Evolutionary conservation across 1,140 invertebrate species (phyloP).

Genomic region (Saccostrea glomerata): DNA sequence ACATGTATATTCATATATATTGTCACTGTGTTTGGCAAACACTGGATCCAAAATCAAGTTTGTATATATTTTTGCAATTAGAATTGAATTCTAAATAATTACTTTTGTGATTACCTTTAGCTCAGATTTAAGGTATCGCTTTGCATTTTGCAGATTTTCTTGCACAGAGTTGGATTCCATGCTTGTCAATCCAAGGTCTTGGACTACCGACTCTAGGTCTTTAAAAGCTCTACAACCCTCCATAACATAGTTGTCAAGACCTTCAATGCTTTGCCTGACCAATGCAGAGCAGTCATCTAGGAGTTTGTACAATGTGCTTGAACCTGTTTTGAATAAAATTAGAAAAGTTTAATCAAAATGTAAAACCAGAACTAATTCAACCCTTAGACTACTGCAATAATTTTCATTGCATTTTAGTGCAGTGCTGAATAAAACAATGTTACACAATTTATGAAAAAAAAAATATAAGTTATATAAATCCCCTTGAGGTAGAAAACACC

Average conservation of each 20-base stretch:
- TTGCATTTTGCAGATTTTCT: constrained; percentile 13
- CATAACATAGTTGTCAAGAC: constrained; percentile 38
- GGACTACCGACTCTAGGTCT: neutral
- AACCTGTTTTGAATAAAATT: neutral
- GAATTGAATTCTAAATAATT: neutral
- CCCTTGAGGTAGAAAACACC: too few relatives aligned
- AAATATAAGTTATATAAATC: too few relatives aligned
- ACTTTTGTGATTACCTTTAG: neutral
- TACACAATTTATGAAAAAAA: too few relatives aligned
- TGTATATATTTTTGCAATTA: neutral
- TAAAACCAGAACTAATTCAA: too few relatives aligned
- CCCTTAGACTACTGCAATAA: neutral
- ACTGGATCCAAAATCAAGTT: too few relatives aligned
- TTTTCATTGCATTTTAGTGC: too few relatives aligned
- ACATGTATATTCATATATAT: too few relatives aligned
- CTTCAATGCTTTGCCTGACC: constrained; percentile 23
- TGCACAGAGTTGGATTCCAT: neutral
- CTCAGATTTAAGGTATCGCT: constrained; percentile 15
- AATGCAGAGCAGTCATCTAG: constrained; percentile 35
- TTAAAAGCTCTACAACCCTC: constrained; percentile 29
- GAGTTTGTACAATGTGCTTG: constrained; percentile 20
- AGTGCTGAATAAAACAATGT: too few relatives aligned
- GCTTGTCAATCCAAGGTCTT: neutral
- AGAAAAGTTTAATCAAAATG: too few relatives aligned
- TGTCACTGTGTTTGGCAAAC: too few relatives aligned